Evolutionary conservation across 2,888 invertebrate genomes (phyloP), one percentile per base, ranked within the genome.

Genomic region (Drosophila mimica): DNA sequence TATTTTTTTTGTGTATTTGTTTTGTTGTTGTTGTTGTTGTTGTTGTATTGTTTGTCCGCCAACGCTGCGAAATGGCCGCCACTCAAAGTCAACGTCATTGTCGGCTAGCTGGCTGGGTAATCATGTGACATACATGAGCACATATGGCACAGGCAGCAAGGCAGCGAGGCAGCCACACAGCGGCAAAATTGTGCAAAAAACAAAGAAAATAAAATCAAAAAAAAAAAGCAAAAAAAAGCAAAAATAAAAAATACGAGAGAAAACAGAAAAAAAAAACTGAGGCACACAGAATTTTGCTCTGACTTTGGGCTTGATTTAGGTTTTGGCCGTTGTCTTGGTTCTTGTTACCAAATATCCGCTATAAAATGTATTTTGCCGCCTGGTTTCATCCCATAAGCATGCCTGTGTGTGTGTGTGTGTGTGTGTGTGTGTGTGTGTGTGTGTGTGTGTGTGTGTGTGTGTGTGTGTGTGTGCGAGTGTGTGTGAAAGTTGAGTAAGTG

Each of bases 51-150:
- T 69, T 31, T 38, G 28, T 63, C 63, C 72, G 73, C 72, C 76
- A 77, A 74, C 74, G 61, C 67, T 68, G 68, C 72, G 56, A 79
- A 79, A 51, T 57, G 52, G 51, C 74, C 76, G 70, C 63, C 76
- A 81, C 69, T 79, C 81, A 81, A 81, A 69, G 79, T 77, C 81
- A 81, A 72, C 69, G 79, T 56, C 68, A 81, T 69, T 68, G 74
- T 65, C 64, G 74, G 58, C 43, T 69, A 69, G 61, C 43, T 66
- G 58, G 59, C 66, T 60, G 58, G 70, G 63, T 70, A 79, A 79
- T 79, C 80, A 78, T 58, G 75, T 74, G 73, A 74, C 73, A 73
- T 46, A 73, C 74, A 74, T 61, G 65, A 59, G 64, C 74, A 73
- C 52, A 73, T 73, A 60, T 70, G 70, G 53, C 73, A 73, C 63